These are phyloP conservation scores for Zootermopsis nevadensis DNA, from an alignment of 2,888 invertebrate genomes.

Conservation along the genomic window DNA sequence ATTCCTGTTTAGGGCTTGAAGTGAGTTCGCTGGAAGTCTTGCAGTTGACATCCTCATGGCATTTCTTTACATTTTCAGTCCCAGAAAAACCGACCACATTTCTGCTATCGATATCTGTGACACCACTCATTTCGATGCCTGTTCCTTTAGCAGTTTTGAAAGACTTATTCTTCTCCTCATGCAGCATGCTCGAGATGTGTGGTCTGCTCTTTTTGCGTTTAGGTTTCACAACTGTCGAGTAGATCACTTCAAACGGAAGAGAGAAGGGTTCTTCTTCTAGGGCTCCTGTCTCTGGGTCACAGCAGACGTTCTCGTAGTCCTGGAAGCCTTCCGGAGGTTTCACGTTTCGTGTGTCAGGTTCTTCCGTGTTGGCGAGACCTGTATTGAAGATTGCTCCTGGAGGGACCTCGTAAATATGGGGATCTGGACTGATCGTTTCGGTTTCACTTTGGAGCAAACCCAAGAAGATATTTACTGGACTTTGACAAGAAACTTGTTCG, in stretches of 20 bases:
- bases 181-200: slow-evolving; percentile 36
- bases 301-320: slow-evolving; percentile 49
- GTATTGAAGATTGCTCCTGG: slow-evolving; percentile 47
- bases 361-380: slow-evolving; percentile 1
- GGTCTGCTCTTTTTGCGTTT: slow-evolving; percentile 47
- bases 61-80: too few relatives aligned
- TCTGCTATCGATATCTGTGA: too few relatives aligned
- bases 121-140: not conserved
- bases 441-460: slow-evolving; percentile 42
- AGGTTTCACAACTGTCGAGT: slow-evolving; percentile 50
- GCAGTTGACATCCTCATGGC: too few relatives aligned
- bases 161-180: not conserved
- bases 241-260: slow-evolving; percentile 46
- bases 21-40: too few relatives aligned
- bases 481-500: slow-evolving; percentile 48
- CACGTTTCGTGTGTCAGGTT: slow-evolving; percentile 28
- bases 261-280: not conserved
- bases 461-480: slow-evolving; percentile 52
- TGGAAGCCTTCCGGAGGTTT: slow-evolving; percentile 50
- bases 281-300: not conserved
- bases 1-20: not conserved
- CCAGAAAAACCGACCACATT: too few relatives aligned
- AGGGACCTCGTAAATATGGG: slow-evolving; percentile 53
- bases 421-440: slow-evolving; percentile 50
- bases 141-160: not conserved